Base-by-base conservation (phyloP, 2,797 vertebrate genomes). In the Microctenopoma steveboyesi region DNA sequence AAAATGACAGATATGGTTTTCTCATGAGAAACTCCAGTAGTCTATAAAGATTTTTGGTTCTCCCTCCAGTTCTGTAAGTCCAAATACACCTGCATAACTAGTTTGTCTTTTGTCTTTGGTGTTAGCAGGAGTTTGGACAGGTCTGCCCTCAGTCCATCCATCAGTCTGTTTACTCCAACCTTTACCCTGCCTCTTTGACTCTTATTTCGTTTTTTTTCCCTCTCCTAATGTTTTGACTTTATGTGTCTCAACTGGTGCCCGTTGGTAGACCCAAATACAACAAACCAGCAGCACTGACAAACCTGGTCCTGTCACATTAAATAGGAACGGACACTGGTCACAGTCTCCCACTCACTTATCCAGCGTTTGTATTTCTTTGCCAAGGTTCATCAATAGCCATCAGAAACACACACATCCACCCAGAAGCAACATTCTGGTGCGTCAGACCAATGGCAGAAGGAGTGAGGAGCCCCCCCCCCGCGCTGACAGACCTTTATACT, bases 391-490 rank as follows among this genome's bases (percentile, higher is more conserved):
- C 86, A 85, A 89, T 89, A 22, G 22, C 22, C 22, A 22, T 22
- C 22, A 54, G 50, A 51, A 14, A 67, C 65, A 58, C 45, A 37
- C 63, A 68, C 58, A 27, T 48, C 55, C n/a, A 61, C 30, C n/a
- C 70, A 68, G 80, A 81, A 58, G 79, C 76, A 69, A 58, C 58
- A 71, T 87, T 90, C 80, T 79, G 58, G 82, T 77, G 80, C 83
- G 82, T 56, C 39, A 71, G 74, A 88, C 85, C 84, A 78, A 84
- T 60, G 85, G 87, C 87, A 90, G 88, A 91, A 89, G 88, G 88
- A 86, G 62, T 61, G 86, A 89, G 82, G 78, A 70, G 83, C 84
- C 76, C 72, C 66, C 54, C 84, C 79, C 18, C 18, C 18, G 18
- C 42, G 70, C 77, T 72, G 81, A 67, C 66, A 84, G 89, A 84